Evolutionary conservation across 2,797 vertebrate genomes (phyloP).

Genomic region (Labroides dimidiatus): DNA sequence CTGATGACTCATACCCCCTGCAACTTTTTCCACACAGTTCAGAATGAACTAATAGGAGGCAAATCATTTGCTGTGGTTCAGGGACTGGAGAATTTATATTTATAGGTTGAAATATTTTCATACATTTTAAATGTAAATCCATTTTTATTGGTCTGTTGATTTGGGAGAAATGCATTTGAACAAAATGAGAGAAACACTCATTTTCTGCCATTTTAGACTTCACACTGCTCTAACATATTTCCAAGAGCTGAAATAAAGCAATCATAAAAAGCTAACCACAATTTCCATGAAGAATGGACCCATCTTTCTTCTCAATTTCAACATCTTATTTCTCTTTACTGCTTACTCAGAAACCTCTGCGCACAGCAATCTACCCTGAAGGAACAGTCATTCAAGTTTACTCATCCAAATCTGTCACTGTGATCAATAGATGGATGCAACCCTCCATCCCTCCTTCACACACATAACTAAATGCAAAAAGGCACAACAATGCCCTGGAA

Average conservation of each 20-base stretch:
- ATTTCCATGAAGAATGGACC: background rate
- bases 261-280: constrained; percentile 22
- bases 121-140: background rate
- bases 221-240: background rate
- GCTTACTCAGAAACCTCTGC: constrained; percentile 17
- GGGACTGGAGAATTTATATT: constrained; percentile 22
- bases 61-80: constrained; percentile 1
- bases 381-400: constrained; percentile 32
- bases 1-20: constrained; percentile 50
- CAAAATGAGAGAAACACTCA: constrained; percentile 13
- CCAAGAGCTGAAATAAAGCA: constrained; percentile 9
- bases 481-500: constrained; percentile 21
- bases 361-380: constrained; percentile 11
- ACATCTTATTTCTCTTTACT: constrained; percentile 17
- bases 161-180: background rate
- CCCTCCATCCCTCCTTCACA: background rate
- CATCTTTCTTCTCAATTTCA: constrained; percentile 18
- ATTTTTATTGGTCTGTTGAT: background rate
- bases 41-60: constrained; percentile 26
- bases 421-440: constrained; percentile 51
- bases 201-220: too few relatives aligned
- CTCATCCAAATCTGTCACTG: constrained; percentile 41
- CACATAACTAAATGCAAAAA: constrained; percentile 19
- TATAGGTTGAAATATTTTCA: background rate
- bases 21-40: constrained; percentile 40